These are phyloP conservation scores for Spilogale gracilis DNA, from an alignment of 2,113 vertebrate genomes.

Conservation along the genomic window DNA sequence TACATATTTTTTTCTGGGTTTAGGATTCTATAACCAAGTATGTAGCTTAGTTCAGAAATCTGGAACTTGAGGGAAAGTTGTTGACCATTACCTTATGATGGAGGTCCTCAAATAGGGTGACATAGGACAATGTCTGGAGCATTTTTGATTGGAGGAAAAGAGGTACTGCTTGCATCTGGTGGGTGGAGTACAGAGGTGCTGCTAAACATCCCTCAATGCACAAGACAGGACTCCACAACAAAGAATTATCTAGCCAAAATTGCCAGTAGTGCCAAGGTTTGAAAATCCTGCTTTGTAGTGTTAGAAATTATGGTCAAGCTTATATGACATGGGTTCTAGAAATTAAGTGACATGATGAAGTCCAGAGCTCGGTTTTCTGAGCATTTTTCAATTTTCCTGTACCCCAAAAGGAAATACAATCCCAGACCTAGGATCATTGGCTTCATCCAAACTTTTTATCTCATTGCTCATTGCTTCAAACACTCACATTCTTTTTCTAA, in stretches of 20 bases:
- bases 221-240: background rate
- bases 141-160: background rate
- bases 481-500: background rate
- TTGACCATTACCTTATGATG: background rate
- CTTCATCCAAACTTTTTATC: background rate
- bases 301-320: background rate
- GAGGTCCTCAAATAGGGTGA: background rate
- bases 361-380: background rate
- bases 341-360: background rate
- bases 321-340: background rate
- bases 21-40: background rate
- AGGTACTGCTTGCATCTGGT: background rate
- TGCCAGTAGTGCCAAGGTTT: background rate
- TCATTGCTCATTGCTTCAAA: background rate
- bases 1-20: background rate
- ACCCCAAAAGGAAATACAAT: background rate
- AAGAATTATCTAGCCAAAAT: background rate
- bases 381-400: background rate
- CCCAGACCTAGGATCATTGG: background rate
- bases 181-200: background rate
- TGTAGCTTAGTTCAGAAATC: background rate
- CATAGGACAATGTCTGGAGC: background rate
- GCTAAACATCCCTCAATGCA: background rate
- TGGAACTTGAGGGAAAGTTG: background rate
- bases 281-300: background rate